Percentiles rank a stretch among this genome's conserved stretches.
phyloP scores from a whole-genome alignment of 2,113 vertebrate species.

The Arvicanthis niloticus region DNA sequence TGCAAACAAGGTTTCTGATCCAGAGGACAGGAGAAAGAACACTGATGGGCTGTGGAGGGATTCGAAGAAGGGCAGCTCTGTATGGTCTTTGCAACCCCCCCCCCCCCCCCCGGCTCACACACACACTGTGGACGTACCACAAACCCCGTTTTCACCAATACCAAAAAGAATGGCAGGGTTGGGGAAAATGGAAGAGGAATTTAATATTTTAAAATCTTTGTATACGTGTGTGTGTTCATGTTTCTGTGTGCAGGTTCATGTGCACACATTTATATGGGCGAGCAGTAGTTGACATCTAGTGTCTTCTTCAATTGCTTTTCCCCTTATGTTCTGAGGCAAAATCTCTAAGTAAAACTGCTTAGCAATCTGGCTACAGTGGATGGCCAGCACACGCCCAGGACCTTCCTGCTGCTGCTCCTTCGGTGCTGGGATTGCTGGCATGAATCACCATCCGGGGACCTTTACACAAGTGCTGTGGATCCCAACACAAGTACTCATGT shows the following conservation, averaged over 20 bases:
- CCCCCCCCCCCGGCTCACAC: no score
- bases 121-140: no score
- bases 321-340: neutral
- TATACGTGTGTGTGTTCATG: neutral
- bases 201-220: conserved; percentile 10
- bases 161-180: neutral
- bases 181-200: neutral
- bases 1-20: neutral
- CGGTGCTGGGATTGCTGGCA: neutral
- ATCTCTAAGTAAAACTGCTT: neutral
- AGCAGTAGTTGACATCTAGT: neutral
- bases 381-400: neutral
- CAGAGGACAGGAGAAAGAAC: neutral
- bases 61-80: neutral
- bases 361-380: neutral
- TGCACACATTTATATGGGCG: no score
- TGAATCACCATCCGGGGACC: no score
- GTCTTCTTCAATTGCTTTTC: no score
- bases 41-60: neutral
- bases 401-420: no score
- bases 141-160: neutral
- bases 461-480: neutral
- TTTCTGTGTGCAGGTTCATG: no score
- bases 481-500: neutral
- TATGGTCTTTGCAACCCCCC: neutral